These are phyloP conservation scores for Hyles vespertilio DNA, from an alignment of 1,140 invertebrate genomes.

Conservation along the genomic window DNA sequence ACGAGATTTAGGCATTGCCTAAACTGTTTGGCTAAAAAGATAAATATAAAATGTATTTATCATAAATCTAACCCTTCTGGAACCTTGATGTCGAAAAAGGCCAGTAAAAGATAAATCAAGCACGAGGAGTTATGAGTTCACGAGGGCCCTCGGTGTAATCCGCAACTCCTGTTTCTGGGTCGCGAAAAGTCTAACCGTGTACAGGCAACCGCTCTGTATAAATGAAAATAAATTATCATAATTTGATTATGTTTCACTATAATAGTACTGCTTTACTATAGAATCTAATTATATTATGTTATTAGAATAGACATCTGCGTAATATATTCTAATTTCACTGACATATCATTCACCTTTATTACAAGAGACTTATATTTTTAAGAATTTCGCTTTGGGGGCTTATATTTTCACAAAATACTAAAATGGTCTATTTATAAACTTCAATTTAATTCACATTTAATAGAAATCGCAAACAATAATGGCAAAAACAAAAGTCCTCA, in stretches of 20 bases:
- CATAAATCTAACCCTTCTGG: too few species aligned
- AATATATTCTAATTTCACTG: conserved; percentile 47
- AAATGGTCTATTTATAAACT: conserved; percentile 17
- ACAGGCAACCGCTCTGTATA: conserved; percentile 42
- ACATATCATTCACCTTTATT: conserved; percentile 14
- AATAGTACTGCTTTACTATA: neutral
- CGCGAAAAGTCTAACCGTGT: conserved; percentile 59
- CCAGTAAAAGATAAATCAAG: conserved; percentile 25
- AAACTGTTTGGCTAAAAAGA: too few species aligned
- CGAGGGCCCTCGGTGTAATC: conserved; percentile 54
- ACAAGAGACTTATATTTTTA: conserved; percentile 12
- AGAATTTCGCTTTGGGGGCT: conserved; percentile 35
- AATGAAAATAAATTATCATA: neutral
- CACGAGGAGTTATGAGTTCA: conserved; percentile 25
- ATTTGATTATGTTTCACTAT: neutral
- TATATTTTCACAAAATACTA: conserved; percentile 31
- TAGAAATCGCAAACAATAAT: neutral
- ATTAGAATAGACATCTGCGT: conserved; percentile 16
- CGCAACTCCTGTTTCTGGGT: conserved; percentile 57
- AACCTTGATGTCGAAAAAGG: neutral
- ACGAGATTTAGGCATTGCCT: too few species aligned
- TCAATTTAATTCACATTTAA: too few species aligned
- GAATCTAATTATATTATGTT: neutral
- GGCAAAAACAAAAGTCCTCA: neutral
- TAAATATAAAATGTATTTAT: too few species aligned